Conservation (phyloP, 2,888 invertebrate species). For the Beris chalybata region DNA sequence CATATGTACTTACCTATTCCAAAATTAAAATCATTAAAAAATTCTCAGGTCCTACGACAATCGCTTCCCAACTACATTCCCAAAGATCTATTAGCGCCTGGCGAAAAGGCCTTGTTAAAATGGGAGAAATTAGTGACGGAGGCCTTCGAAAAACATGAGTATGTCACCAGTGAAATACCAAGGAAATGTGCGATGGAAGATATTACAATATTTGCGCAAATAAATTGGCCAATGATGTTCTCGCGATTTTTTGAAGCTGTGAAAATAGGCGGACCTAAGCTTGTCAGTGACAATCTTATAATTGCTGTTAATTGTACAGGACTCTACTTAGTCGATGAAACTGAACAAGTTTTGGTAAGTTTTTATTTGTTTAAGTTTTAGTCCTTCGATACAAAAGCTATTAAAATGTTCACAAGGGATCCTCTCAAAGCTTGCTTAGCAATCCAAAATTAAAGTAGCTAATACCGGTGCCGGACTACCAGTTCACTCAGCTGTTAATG, state of each 20-base stretch:
- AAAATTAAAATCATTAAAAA: not conserved
- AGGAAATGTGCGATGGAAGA: slow-evolving; percentile 80
- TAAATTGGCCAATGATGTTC: slow-evolving; percentile 93
- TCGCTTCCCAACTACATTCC: slow-evolving; percentile 48
- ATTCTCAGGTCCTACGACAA: slow-evolving; percentile 44
- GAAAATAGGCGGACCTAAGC: slow-evolving; percentile 70
- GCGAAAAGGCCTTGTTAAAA: slow-evolving; percentile 65
- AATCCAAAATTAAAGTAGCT: too few relatives aligned
- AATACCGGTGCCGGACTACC: too few relatives aligned
- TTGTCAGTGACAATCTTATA: slow-evolving; percentile 74
- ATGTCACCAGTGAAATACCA: slow-evolving; percentile 68
- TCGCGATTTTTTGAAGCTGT: slow-evolving; percentile 91
- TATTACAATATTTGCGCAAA: slow-evolving; percentile 86
- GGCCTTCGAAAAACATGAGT: slow-evolving; percentile 72
- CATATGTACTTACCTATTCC: not conserved
- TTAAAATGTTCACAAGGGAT: too few relatives aligned
- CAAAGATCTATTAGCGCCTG: slow-evolving; percentile 56
- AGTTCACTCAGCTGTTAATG: too few relatives aligned
- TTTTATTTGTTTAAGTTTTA: not conserved
- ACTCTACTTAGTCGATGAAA: slow-evolving; percentile 87
- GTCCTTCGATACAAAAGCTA: too few relatives aligned
- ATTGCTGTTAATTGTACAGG: slow-evolving; percentile 95
- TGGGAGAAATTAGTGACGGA: slow-evolving; percentile 75
- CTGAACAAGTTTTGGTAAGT: slow-evolving; percentile 75
- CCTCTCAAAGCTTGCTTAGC: not conserved